Evolutionary conservation across 2,113 vertebrate species (phyloP).

Genomic region (Myocastor coypus): DNA sequence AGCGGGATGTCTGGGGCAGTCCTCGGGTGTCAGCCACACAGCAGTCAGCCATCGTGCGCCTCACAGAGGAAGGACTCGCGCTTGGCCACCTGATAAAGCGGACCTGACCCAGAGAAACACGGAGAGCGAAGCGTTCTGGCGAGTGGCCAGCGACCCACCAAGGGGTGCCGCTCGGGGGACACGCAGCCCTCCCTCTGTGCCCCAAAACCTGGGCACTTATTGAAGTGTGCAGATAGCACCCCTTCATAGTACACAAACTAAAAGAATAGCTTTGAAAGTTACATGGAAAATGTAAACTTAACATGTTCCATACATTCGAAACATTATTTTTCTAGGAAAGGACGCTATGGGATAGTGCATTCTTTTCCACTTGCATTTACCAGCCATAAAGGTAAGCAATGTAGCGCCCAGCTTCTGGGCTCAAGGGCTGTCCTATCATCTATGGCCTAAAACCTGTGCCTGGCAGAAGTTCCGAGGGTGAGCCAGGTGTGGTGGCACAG

Average conservation of each 20-base stretch:
- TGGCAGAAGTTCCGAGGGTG: not conserved
- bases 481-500: not conserved
- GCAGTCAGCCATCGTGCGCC: not conserved
- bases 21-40: not conserved
- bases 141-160: too few relatives aligned
- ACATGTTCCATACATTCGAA: not conserved
- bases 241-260: not conserved
- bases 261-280: not conserved
- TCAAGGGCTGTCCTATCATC: not conserved
- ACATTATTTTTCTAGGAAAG: not conserved
- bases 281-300: not conserved
- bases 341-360: not conserved
- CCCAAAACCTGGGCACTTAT: not conserved
- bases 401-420: not conserved
- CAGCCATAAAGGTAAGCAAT: not conserved
- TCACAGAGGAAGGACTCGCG: too few relatives aligned
- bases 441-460: fast-evolving
- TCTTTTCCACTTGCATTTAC: not conserved
- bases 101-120: not conserved
- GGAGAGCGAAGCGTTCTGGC: not conserved
- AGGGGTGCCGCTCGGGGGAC: too few relatives aligned
- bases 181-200: not conserved
- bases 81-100: not conserved
- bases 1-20: not conserved
- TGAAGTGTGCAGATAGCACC: not conserved